Conservation (phyloP, 2,113 vertebrate species). For the Leucopsar rothschildi region DNA sequence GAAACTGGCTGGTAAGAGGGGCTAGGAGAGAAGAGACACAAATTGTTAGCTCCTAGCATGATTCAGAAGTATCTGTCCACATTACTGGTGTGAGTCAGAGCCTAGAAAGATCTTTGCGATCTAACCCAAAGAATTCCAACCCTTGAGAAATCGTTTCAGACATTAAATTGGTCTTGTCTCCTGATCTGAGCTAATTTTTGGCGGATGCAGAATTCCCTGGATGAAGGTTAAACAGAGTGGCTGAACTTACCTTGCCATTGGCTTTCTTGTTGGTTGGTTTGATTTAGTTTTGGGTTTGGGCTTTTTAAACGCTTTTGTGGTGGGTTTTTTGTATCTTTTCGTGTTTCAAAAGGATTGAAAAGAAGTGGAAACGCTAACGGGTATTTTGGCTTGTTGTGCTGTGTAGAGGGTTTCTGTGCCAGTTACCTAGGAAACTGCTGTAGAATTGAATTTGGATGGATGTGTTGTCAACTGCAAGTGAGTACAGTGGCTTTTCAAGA, state of each 20-base stretch:
- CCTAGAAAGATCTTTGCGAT: background rate
- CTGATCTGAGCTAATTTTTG: background rate
- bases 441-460: slow-evolving; percentile 29
- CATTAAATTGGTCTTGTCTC: background rate
- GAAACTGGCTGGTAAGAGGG: background rate
- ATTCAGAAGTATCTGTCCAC: background rate
- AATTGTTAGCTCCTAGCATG: background rate
- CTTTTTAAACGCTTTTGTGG: background rate
- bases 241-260: background rate
- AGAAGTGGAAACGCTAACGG: background rate
- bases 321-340: background rate
- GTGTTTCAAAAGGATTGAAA: background rate
- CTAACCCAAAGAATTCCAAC: background rate
- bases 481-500: slow-evolving; percentile 38
- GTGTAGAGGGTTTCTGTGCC: background rate
- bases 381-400: slow-evolving; percentile 24
- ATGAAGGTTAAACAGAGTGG: background rate
- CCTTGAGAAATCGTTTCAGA: background rate
- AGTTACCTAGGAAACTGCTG: slow-evolving; percentile 72
- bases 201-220: background rate
- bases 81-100: background rate
- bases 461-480: slow-evolving; percentile 53
- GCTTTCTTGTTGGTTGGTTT: background rate
- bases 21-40: background rate
- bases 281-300: background rate